Percentiles rank a stretch among this genome's conserved stretches.
phyloP scores from a whole-genome alignment of 2,797 vertebrate species.

The Dryobates pubescens region DNA sequence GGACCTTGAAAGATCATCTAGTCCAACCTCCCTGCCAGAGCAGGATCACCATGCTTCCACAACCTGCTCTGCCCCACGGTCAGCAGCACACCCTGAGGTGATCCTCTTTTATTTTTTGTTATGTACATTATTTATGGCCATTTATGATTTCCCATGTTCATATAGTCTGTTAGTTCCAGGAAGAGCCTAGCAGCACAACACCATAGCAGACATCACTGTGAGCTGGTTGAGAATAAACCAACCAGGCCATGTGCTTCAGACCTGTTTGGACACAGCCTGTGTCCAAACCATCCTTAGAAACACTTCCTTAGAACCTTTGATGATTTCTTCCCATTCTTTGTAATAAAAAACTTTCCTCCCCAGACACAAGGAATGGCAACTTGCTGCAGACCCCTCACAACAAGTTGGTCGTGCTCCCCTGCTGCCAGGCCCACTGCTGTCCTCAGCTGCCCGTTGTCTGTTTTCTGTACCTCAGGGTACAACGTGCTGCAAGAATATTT shows the following conservation, averaged over 20 bases:
- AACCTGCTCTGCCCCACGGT: neutral
- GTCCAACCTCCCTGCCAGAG: too few relatives aligned
- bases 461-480: neutral
- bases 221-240: neutral
- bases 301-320: accelerated
- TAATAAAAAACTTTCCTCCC: neutral
- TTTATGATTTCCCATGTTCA: neutral
- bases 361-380: accelerated
- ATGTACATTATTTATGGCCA: neutral
- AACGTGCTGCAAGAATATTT: accelerated
- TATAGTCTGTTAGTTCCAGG: neutral
- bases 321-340: neutral
- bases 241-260: accelerated
- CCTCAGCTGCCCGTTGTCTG: neutral
- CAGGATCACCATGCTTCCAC: neutral
- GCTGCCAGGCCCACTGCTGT: neutral
- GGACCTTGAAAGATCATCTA: too few relatives aligned
- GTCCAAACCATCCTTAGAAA: neutral
- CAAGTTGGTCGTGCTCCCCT: neutral
- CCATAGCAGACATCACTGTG: accelerated
- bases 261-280: accelerated
- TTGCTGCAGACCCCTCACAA: neutral
- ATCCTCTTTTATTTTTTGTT: neutral
- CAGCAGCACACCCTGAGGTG: neutral
- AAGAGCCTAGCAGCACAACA: accelerated